These are phyloP conservation scores for Epinotia ramella DNA, from an alignment of 2,888 invertebrate genomes.

Conservation along the genomic window DNA sequence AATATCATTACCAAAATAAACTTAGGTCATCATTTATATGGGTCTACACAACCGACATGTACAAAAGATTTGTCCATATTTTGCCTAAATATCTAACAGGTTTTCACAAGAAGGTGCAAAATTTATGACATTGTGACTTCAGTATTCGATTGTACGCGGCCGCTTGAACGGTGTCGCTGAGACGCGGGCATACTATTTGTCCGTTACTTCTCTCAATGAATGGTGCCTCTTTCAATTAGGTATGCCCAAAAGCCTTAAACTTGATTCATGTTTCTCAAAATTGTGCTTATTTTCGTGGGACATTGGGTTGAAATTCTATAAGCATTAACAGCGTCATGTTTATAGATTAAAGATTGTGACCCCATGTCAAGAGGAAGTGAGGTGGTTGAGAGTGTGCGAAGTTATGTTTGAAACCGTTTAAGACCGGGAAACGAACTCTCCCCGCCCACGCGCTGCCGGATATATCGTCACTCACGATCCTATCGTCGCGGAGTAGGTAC, in stretches of 20 bases:
- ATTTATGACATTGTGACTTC: background rate
- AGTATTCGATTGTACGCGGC: conserved; percentile 64
- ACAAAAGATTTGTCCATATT: too few species aligned
- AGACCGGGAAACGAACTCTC: conserved; percentile 63
- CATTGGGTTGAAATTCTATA: conserved; percentile 39
- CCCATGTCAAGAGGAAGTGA: conserved; percentile 67
- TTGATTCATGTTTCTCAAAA: conserved; percentile 56
- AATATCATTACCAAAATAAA: too few species aligned
- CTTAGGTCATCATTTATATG: too few species aligned
- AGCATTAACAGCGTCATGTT: conserved; percentile 1
- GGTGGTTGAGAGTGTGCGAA: conserved; percentile 72
- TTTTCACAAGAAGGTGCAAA: too few species aligned
- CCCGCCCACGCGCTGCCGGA: conserved; percentile 78
- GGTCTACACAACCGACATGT: too few species aligned
- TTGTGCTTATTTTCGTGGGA: conserved; percentile 54
- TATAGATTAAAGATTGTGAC: conserved; percentile 60
- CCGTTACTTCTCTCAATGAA: conserved; percentile 84
- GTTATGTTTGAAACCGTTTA: conserved; percentile 65
- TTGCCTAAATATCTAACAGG: too few species aligned
- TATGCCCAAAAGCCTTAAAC: conserved; percentile 68
- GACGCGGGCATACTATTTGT: conserved; percentile 79
- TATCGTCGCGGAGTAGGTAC: conserved; percentile 71
- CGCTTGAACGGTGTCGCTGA: conserved; percentile 79
- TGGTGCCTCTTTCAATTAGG: conserved; percentile 72
- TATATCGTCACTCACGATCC: conserved; percentile 69